Evolutionary conservation across 2,113 vertebrate species (phyloP), one percentile per base, ranked within the genome.

Genomic region (Poecile atricapillus): DNA sequence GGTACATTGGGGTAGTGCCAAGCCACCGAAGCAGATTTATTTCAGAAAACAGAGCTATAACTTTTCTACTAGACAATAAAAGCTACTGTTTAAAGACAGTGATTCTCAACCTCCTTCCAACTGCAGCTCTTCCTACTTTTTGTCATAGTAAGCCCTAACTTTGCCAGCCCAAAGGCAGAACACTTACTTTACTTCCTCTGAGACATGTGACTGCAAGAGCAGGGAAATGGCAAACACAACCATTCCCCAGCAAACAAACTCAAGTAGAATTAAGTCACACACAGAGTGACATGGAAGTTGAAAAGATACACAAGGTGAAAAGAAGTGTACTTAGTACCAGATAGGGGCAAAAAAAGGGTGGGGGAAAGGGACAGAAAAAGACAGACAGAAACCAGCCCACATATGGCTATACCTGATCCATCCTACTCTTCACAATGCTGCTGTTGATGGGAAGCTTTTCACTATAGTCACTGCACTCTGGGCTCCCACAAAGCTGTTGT

Each of bases 121-220:
- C 11, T 44, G n/a, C 41, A 65, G 23, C 50, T 76, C 49, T 76
- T 43, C 41, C 53, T 56, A 30, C 19, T 49, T 49, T 68, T 39
- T 65, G n/a, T 23, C 12, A 6, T 28, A 59, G 86, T 37, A 60
- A 69, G 13, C 31, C 39, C 18, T 30, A 7, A 67, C 10, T n/a
- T 11, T 5, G 1, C 5, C 28, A 58, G 24, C 46, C 33, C 39
- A 41, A 50, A 69, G 73, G 55, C 28, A 77, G 59, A 78, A 52
- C 2, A 8, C 11, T 60, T 11, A 27, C 5, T 65, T 74, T 13
- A 14, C 19, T 41, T 62, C 53, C 60, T 74, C n/a, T 6, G 11
- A 63, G 59, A 60, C 0, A 0, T 16, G 13, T 12, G 0, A 33
- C 28, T 60, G 7, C 50, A 63, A 35, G 21, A 64, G 46, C 21